These are phyloP conservation scores for Labeo rohita DNA, from an alignment of 2,113 vertebrate genomes.

Conservation along the genomic window DNA sequence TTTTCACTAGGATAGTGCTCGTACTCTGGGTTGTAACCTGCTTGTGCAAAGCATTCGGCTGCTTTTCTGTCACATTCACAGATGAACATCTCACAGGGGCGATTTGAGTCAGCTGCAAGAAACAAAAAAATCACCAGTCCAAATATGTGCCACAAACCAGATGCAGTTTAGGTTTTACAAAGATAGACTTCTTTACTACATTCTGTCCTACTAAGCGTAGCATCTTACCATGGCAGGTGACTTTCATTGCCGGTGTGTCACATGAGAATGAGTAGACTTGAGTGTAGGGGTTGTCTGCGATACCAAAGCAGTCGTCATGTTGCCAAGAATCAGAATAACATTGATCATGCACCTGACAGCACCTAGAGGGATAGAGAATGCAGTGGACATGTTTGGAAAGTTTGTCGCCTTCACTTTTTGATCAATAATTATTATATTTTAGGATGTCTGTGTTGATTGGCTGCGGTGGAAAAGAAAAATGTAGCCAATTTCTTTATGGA, in stretches of 20 bases:
- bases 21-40: constrained; percentile 61
- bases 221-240: constrained; percentile 75
- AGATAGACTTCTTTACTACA: neutral
- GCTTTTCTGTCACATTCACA: constrained; percentile 82
- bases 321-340: constrained; percentile 72
- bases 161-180: neutral
- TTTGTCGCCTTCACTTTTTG: neutral
- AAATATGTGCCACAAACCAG: neutral
- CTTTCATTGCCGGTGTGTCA: neutral
- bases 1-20: neutral
- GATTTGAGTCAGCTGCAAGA: constrained; percentile 67
- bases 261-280: constrained; percentile 66
- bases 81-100: constrained; percentile 72
- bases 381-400: neutral
- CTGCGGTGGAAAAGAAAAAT: no score
- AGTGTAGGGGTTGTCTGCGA: constrained; percentile 81
- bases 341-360: constrained; percentile 78
- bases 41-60: constrained; percentile 77
- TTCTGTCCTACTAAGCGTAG: neutral
- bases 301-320: constrained; percentile 50
- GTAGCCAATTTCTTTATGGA: no score
- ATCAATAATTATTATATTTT: neutral
- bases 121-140: neutral
- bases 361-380: constrained; percentile 66
- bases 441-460: neutral